These are phyloP conservation scores for Etheostoma cragini DNA, from an alignment of 2,113 vertebrate species.

Conservation along the genomic window DNA sequence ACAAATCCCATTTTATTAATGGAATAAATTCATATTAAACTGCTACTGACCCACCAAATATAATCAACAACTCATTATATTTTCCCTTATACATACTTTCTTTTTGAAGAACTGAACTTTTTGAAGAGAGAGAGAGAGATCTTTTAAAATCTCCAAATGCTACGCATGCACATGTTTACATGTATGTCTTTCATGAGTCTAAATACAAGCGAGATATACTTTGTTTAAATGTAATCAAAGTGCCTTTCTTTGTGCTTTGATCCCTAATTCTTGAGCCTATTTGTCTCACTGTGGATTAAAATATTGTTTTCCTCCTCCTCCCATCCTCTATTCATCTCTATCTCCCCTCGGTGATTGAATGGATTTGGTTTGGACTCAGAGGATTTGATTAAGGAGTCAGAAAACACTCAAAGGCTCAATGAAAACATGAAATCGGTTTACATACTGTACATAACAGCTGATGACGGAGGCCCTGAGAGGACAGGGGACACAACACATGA, in stretches of 20 bases:
- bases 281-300: background rate
- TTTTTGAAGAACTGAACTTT: background rate
- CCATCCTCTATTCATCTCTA: background rate
- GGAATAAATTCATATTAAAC: no score
- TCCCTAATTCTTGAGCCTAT: background rate
- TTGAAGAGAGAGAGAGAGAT: no score
- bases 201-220: background rate
- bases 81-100: background rate
- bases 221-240: background rate
- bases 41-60: background rate
- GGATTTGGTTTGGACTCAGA: slow-evolving; percentile 30
- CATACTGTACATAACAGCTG: background rate
- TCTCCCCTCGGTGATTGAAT: slow-evolving; percentile 6
- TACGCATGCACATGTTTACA: background rate
- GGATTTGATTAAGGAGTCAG: slow-evolving; percentile 22
- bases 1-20: background rate
- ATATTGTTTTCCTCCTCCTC: background rate
- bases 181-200: background rate
- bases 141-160: background rate
- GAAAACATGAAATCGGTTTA: background rate
- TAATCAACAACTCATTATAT: background rate
- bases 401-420: slow-evolving; percentile 13
- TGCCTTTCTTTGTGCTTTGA: background rate
- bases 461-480: no score
- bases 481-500: no score